Evolutionary conservation across 2,797 vertebrate species (phyloP).

Genomic region (Pogoniulus pusillus): DNA sequence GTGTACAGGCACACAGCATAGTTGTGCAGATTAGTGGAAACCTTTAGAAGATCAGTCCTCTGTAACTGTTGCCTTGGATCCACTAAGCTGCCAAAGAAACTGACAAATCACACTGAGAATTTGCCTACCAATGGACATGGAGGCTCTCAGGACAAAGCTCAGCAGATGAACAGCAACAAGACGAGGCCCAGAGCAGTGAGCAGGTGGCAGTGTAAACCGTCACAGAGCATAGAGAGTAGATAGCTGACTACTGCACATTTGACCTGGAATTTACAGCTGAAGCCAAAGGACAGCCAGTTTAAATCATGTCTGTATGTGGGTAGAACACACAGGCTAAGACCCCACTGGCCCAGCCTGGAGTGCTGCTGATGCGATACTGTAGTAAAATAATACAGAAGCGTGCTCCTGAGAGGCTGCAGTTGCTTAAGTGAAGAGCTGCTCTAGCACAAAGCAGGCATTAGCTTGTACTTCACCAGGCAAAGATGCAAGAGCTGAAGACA

Average conservation of each 20-base stretch:
- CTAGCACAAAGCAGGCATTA: background rate
- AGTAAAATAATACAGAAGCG: background rate
- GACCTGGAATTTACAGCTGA: background rate
- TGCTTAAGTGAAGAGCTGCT: background rate
- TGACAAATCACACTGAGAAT: background rate
- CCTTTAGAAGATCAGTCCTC: background rate
- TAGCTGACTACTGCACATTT: background rate
- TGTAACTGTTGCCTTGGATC: background rate
- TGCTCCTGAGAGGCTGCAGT: background rate
- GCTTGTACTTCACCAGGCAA: background rate
- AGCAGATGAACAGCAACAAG: background rate
- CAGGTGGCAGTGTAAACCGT: background rate
- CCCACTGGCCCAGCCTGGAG: background rate
- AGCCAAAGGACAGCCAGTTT: background rate
- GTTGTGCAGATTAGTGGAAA: background rate
- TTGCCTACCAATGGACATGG: accelerated
- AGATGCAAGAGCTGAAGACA: background rate
- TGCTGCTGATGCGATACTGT: background rate
- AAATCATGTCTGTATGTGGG: background rate
- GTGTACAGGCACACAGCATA: background rate
- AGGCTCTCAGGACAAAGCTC: background rate
- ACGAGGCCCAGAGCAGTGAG: background rate
- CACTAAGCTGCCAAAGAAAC: background rate
- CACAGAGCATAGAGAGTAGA: background rate
- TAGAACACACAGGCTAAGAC: background rate